These are phyloP conservation scores for Colaptes auratus DNA, from an alignment of 2,113 vertebrate genomes.

Conservation along the genomic window DNA sequence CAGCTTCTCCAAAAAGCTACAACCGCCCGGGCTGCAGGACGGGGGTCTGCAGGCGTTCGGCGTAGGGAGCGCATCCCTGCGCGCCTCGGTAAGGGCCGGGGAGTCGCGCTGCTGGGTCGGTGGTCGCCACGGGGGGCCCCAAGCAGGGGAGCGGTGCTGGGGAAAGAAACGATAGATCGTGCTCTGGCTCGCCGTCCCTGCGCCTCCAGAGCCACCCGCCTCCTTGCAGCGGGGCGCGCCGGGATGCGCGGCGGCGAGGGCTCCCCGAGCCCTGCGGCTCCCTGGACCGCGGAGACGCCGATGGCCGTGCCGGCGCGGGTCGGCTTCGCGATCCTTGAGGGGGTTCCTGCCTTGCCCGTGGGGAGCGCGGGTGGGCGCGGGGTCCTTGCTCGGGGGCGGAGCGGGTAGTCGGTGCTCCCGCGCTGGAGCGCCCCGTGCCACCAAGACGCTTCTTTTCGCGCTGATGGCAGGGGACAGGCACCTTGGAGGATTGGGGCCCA, in stretches of 20 bases:
- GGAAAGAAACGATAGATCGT: background rate
- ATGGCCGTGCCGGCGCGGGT: background rate
- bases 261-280: background rate
- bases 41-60: background rate
- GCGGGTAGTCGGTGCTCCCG: background rate
- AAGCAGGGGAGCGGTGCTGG: background rate
- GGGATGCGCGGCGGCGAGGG: background rate
- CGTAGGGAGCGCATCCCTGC: constrained; percentile 20
- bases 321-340: background rate
- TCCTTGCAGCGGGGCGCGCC: background rate
- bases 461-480: background rate
- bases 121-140: background rate
- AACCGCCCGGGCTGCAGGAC: constrained; percentile 8
- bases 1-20: constrained; percentile 41
- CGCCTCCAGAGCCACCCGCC: background rate
- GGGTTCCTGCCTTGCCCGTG: background rate
- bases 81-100: constrained; percentile 34
- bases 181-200: background rate
- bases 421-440: background rate
- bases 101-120: background rate
- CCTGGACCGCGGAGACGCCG: background rate
- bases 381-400: background rate
- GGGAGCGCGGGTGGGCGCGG: background rate
- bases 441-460: background rate
- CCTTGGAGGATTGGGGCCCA: background rate